Percentiles rank a stretch among this genome's conserved stretches.
Conservation (phyloP, 2,888 invertebrate species). For the Rotaria sp. region DNA sequence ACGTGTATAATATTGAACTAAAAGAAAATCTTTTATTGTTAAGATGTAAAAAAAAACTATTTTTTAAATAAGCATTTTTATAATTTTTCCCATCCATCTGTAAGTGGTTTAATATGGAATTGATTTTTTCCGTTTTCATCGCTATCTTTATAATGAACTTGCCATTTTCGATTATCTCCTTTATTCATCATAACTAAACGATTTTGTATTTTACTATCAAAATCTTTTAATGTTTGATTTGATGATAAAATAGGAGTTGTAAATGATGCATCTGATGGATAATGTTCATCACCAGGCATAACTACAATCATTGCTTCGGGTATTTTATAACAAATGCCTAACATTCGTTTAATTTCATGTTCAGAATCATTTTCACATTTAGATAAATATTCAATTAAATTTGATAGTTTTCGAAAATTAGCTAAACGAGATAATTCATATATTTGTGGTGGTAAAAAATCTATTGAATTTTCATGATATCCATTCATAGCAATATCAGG, state of each 20-base stretch:
- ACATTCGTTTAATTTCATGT: background rate
- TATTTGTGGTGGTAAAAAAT: background rate
- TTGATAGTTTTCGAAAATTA: background rate
- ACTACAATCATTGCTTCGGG: background rate
- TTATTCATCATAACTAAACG: slow-evolving; percentile 6
- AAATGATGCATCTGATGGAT: slow-evolving; percentile 4
- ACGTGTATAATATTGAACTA: background rate
- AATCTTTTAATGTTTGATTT: background rate
- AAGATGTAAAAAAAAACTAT: too few relatives aligned
- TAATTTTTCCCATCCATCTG: background rate
- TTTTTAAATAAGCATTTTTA: background rate
- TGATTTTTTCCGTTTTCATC: background rate
- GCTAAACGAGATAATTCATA: background rate
- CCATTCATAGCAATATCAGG: background rate
- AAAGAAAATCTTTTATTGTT: background rate
- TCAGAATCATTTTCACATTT: background rate
- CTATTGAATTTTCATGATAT: background rate
- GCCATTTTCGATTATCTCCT: background rate
- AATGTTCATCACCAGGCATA: background rate
- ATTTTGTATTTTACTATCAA: background rate
- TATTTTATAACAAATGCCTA: background rate
- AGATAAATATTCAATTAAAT: background rate
- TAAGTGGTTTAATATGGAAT: background rate
- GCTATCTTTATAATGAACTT: background rate
- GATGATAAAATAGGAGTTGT: background rate